A percentile compares a stretch with the other conserved stretches of the same genome.
Evolutionary conservation across 2,113 vertebrate species (phyloP).

Genomic region (Phocoena sinus): DNA sequence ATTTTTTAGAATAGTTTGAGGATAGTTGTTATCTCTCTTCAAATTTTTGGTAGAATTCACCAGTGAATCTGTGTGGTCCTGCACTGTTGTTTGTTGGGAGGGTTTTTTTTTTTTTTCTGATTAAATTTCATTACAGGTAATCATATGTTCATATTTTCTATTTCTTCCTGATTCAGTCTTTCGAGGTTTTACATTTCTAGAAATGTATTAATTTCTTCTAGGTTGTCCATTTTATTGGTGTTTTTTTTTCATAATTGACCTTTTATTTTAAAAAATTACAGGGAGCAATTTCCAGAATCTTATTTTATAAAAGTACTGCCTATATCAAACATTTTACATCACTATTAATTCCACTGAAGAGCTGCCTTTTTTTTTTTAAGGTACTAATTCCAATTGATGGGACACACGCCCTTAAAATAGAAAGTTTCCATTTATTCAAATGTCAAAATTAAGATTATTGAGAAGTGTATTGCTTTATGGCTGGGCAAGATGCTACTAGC

Average conservation of each 20-base stretch:
- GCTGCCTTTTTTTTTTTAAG: constrained; percentile 71
- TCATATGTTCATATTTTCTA: background rate
- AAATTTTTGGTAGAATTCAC: background rate
- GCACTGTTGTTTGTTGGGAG: background rate
- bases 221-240: background rate
- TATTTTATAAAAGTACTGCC: constrained; percentile 79
- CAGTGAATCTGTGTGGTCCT: background rate
- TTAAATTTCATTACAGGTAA: background rate
- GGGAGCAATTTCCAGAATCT: constrained; percentile 66
- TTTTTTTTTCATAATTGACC: constrained; percentile 50
- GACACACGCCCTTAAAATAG: constrained; percentile 64
- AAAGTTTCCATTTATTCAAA: constrained; percentile 63
- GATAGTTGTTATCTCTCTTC: background rate
- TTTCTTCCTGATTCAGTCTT: background rate
- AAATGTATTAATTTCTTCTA: background rate
- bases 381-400: constrained; percentile 59
- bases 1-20: background rate
- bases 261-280: constrained; percentile 83
- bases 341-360: constrained; percentile 78
- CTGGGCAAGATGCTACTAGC: constrained; percentile 62
- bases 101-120: background rate
- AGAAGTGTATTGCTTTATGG: constrained; percentile 64
- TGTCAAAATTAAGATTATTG: constrained; percentile 68
- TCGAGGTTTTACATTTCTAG: background rate
- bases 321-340: constrained; percentile 78